A percentile compares a stretch with the other conserved stretches of the same genome.
These are phyloP conservation scores for Hybos culiciformis DNA, from an alignment of 2,888 invertebrate species.

Conservation along the genomic window DNA sequence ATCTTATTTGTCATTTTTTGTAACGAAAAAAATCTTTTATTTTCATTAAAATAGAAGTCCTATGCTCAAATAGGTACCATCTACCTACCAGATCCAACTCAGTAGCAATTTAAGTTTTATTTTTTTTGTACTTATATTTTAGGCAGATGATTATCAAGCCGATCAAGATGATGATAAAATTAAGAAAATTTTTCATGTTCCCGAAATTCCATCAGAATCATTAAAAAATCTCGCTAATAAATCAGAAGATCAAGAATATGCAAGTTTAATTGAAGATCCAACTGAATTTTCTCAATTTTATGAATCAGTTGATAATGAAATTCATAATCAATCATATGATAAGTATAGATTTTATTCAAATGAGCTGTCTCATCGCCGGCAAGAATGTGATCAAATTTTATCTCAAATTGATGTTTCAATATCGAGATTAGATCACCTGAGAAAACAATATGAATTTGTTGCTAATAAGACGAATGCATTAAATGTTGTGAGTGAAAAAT, in stretches of 20 bases:
- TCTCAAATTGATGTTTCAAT: conserved; percentile 56
- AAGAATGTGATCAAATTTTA: conserved; percentile 54
- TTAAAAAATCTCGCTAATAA: not conserved
- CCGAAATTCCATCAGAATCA: not conserved
- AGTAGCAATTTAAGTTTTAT: too few species aligned
- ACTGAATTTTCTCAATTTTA: conserved; percentile 63
- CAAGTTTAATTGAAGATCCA: conserved; percentile 20
- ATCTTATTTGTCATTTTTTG: too few species aligned
- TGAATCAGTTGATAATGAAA: conserved; percentile 53
- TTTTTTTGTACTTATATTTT: too few species aligned
- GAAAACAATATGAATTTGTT: conserved; percentile 70
- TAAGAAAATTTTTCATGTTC: too few species aligned
- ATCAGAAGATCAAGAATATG: not conserved
- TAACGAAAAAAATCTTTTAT: too few species aligned
- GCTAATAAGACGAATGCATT: conserved; percentile 85
- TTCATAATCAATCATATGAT: conserved; percentile 53
- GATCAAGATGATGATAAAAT: not conserved
- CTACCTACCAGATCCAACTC: too few species aligned
- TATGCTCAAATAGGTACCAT: too few species aligned
- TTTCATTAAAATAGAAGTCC: too few species aligned
- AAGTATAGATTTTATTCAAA: conserved; percentile 57
- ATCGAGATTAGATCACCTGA: conserved; percentile 54
- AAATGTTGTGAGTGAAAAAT: conserved; percentile 81
- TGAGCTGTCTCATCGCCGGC: conserved; percentile 50
- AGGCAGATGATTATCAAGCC: not conserved